Conservation (phyloP, 1,140 invertebrate genomes). For the Elymnias hypermnestra region DNA sequence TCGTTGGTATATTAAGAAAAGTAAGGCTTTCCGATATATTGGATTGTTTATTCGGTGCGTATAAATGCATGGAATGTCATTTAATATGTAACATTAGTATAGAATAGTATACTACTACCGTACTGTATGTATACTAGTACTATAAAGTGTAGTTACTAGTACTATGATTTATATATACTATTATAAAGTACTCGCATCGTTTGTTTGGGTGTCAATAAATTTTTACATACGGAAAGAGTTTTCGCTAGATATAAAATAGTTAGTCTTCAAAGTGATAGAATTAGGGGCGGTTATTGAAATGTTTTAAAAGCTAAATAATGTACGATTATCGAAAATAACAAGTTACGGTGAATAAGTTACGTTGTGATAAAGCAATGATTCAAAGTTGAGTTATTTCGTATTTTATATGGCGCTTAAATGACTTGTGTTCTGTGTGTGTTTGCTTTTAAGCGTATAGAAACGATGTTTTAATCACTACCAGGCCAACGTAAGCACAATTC, state of each 20-base stretch:
- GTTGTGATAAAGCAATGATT: constrained; percentile 36
- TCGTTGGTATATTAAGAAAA: constrained; percentile 20
- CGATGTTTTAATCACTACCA: constrained; percentile 20
- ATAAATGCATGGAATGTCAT: constrained; percentile 5
- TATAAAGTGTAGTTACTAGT: too few species aligned
- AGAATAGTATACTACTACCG: too few species aligned
- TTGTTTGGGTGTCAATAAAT: constrained; percentile 24
- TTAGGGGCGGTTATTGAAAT: constrained; percentile 20
- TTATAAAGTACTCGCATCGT: constrained; percentile 26
- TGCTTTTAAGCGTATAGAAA: constrained; percentile 1
- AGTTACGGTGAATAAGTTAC: constrained; percentile 30
- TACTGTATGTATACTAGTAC: too few species aligned
- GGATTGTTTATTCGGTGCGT: background rate
- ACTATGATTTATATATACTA: too few species aligned
- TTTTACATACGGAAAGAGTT: constrained; percentile 10
- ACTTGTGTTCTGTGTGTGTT: constrained; percentile 9
- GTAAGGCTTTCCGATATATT: constrained; percentile 12
- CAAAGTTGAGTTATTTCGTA: constrained; percentile 31
- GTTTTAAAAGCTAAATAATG: constrained; percentile 50
- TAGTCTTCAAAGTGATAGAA: constrained; percentile 13
- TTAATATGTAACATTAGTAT: constrained; percentile 14
- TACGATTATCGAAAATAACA: constrained; percentile 33
- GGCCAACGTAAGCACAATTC: constrained; percentile 56
- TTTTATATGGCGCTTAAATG: constrained; percentile 27
- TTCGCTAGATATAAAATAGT: constrained; percentile 39